Evolutionary conservation across 2,797 vertebrate species (phyloP).

Genomic region (Hirundo rustica): DNA sequence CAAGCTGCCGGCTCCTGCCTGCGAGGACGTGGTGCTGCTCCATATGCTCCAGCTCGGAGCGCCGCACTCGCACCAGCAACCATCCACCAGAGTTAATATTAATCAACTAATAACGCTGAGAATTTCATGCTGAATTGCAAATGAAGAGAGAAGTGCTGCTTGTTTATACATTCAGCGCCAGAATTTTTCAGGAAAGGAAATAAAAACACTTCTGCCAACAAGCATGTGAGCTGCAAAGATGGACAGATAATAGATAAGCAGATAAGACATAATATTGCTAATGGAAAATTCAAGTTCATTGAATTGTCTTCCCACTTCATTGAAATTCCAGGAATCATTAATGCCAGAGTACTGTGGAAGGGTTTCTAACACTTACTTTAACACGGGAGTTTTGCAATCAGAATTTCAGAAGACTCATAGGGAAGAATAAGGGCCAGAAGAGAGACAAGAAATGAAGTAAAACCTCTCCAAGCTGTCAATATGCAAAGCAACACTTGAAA

Average conservation of each 20-base stretch:
- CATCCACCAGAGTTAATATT: background rate
- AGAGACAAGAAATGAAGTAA: background rate
- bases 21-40: background rate
- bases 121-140: background rate
- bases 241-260: constrained; percentile 5
- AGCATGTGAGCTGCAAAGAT: constrained; percentile 39
- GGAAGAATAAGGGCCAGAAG: background rate
- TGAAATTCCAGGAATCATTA: constrained; percentile 37
- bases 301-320: background rate
- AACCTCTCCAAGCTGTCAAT: background rate
- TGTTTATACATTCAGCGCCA: constrained; percentile 27
- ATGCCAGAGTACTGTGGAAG: background rate
- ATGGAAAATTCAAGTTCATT: constrained; percentile 26
- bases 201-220: constrained; percentile 34
- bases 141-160: background rate
- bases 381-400: background rate
- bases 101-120: constrained; percentile 15
- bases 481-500: background rate
- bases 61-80: background rate
- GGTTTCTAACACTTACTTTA: background rate
- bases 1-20: background rate
- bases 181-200: constrained; percentile 50
- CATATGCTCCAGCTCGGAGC: background rate
- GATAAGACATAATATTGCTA: background rate
- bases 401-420: background rate